These are phyloP conservation scores for Meloidogyne exigua DNA, from an alignment of 1,140 invertebrate genomes.

Conservation along the genomic window DNA sequence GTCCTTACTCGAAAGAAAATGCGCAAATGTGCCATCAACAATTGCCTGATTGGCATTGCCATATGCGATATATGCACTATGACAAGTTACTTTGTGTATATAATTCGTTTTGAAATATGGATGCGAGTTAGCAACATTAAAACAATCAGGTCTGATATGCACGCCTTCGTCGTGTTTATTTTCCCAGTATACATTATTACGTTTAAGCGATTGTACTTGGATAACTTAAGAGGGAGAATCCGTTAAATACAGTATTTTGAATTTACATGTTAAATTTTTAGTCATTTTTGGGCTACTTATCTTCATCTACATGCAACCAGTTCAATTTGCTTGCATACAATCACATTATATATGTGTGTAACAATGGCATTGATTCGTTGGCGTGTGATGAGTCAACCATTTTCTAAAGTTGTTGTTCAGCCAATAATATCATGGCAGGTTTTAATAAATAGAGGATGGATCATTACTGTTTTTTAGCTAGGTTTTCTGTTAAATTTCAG, in stretches of 20 bases:
- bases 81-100: slow-evolving; percentile 51
- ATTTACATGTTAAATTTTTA: slow-evolving; percentile 22
- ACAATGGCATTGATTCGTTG: slow-evolving; percentile 54
- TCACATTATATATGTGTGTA: slow-evolving; percentile 51
- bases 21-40: slow-evolving; percentile 50
- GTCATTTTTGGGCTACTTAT: slow-evolving; percentile 49
- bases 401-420: slow-evolving; percentile 22
- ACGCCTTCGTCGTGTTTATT: too few species aligned
- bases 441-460: background rate
- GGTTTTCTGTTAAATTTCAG: slow-evolving; percentile 28
- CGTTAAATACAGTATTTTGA: background rate
- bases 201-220: background rate
- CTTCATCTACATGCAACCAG: slow-evolving; percentile 50
- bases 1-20: slow-evolving; percentile 52
- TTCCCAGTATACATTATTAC: background rate
- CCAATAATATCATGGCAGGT: slow-evolving; percentile 44
- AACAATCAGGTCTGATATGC: slow-evolving; percentile 5
- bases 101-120: slow-evolving; percentile 50
- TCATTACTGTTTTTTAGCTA: too few species aligned
- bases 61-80: slow-evolving; percentile 54
- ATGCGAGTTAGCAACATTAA: slow-evolving; percentile 10
- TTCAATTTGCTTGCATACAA: slow-evolving; percentile 51
- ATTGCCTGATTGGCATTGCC: slow-evolving; percentile 50
- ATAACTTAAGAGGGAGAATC: background rate
- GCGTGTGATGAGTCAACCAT: slow-evolving; percentile 52